Conservation (phyloP, 2,113 vertebrate genomes). For the Lates calcarifer region DNA sequence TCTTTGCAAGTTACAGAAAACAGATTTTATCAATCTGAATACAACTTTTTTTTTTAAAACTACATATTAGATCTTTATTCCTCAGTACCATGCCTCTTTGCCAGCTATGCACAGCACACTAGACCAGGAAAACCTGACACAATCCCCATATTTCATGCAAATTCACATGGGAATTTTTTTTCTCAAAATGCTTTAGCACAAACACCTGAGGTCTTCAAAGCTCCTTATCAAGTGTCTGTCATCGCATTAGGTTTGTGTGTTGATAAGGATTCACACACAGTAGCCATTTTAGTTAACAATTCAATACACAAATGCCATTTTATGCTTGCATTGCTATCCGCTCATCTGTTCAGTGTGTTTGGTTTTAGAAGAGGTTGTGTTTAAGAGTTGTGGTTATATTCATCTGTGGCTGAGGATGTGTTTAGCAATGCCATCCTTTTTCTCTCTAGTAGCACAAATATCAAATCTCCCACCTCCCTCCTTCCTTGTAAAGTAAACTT, state of each 20-base stretch:
- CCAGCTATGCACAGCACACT: constrained; percentile 7
- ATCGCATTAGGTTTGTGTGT: constrained; percentile 41
- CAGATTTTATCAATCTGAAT: background rate
- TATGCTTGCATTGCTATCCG: constrained; percentile 57
- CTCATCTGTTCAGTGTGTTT: constrained; percentile 54
- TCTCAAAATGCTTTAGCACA: constrained; percentile 10
- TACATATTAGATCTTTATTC: background rate
- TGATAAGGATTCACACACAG: constrained; percentile 37
- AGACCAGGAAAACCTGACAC: no score
- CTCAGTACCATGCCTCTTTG: background rate
- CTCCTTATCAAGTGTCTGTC: constrained; percentile 35
- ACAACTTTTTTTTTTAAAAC: constrained; percentile 21
- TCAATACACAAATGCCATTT: constrained; percentile 69
- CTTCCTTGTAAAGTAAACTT: constrained; percentile 44
- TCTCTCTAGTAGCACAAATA: constrained; percentile 14
- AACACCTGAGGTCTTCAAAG: constrained; percentile 51
- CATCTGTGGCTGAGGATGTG: constrained; percentile 41
- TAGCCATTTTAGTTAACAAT: constrained; percentile 62
- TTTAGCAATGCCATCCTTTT: constrained; percentile 16
- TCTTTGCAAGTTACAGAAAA: background rate
- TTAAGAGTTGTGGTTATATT: constrained; percentile 41
- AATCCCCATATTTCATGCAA: constrained; percentile 15
- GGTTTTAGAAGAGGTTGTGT: constrained; percentile 52
- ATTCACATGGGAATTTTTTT: constrained; percentile 29
- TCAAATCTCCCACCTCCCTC: constrained; percentile 47